Conservation (phyloP, 2,797 vertebrate genomes). For the Scomberomorus guttatus region DNA sequence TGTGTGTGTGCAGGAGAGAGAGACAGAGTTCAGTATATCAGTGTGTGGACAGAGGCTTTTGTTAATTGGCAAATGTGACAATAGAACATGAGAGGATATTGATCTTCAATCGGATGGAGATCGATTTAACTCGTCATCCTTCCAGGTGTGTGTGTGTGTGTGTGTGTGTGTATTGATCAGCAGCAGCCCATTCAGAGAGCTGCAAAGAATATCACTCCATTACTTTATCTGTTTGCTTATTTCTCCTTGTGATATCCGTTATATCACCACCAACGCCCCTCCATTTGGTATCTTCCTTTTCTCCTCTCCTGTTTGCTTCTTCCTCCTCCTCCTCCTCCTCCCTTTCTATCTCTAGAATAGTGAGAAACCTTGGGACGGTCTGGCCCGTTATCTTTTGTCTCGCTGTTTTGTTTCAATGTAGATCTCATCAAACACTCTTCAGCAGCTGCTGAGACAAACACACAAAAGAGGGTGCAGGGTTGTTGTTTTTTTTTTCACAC, state of each 20-base stretch:
- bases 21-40: conserved; percentile 73
- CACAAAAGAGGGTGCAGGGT: conserved; percentile 54
- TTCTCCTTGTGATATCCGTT: conserved; percentile 46
- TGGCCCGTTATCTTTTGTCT: conserved; percentile 46
- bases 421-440: conserved; percentile 58
- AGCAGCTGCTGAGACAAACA: conserved; percentile 52
- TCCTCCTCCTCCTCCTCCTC: conserved; percentile 25
- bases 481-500: conserved; percentile 6
- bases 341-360: conserved; percentile 38
- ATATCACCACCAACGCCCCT: conserved; percentile 23
- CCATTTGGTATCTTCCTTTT: conserved; percentile 20
- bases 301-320: conserved; percentile 23
- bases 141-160: conserved; percentile 63
- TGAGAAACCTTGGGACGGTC: conserved; percentile 64
- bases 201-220: conserved; percentile 52
- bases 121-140: conserved; percentile 74
- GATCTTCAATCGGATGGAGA: conserved; percentile 80
- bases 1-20: conserved; percentile 23
- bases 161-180: conserved; percentile 61
- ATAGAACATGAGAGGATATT: conserved; percentile 81
- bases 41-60: conserved; percentile 75
- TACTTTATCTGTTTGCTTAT: conserved; percentile 55
- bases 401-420: conserved; percentile 53
- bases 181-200: conserved; percentile 64
- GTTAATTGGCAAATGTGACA: conserved; percentile 85